Evolutionary conservation across 2,797 vertebrate genomes (phyloP).

Genomic region (Periparus ater): DNA sequence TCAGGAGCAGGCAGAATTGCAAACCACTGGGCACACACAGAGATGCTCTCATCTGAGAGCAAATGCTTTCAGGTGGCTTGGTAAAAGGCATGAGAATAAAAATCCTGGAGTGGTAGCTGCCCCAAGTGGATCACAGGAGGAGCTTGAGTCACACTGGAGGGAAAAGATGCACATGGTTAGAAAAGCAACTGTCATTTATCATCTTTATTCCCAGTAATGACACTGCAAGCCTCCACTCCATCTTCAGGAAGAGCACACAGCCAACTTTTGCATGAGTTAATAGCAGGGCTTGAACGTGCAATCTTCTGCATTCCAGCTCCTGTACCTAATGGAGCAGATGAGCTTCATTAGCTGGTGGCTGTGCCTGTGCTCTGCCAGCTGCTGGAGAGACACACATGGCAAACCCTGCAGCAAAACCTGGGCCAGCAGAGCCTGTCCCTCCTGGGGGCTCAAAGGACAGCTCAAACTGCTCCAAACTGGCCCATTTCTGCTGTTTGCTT

Average conservation of each 20-base stretch:
- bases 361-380: background rate
- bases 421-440: background rate
- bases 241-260: background rate
- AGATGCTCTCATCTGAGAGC: background rate
- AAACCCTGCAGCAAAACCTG: background rate
- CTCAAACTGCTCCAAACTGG: background rate
- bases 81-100: background rate
- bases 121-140: background rate
- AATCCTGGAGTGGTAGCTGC: background rate
- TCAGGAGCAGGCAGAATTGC: background rate
- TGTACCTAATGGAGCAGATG: constrained; percentile 34
- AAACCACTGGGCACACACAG: background rate
- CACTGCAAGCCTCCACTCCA: constrained; percentile 9
- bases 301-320: background rate
- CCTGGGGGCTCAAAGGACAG: background rate
- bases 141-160: background rate
- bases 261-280: constrained; percentile 22
- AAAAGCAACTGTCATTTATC: constrained; percentile 27
- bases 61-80: background rate
- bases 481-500: rapidly evolving
- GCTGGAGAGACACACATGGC: background rate
- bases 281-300: background rate
- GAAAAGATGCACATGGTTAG: constrained; percentile 3
- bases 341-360: constrained; percentile 20
- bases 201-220: constrained; percentile 15